Percentiles rank a stretch among this genome's conserved stretches.
Conservation (phyloP, 2,113 vertebrate genomes). For the Hippocampus comes region DNA sequence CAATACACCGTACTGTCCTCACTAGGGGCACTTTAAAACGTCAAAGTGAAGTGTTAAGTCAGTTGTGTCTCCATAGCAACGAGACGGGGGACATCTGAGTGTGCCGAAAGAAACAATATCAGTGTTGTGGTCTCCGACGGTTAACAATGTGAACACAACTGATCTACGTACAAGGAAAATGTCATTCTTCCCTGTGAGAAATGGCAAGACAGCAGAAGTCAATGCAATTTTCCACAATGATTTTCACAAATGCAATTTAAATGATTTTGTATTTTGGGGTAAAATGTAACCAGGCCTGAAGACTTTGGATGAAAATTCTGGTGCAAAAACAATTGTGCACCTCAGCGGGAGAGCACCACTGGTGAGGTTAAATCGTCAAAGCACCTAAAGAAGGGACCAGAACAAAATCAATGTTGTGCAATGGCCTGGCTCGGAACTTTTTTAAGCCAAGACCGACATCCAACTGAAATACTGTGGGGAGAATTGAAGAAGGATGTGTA, state of each 20-base stretch:
- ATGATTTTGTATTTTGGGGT: background rate
- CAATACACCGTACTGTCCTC: slow-evolving; percentile 17
- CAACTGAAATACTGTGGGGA: background rate
- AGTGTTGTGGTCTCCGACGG: slow-evolving; percentile 26
- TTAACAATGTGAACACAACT: background rate
- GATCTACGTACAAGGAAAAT: background rate
- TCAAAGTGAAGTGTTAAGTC: slow-evolving; percentile 64
- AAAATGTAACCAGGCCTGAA: background rate
- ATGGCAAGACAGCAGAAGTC: background rate
- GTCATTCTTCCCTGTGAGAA: background rate
- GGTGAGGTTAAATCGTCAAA: background rate
- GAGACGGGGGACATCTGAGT: slow-evolving; percentile 53
- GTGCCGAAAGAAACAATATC: slow-evolving; percentile 46
- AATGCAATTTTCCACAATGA: background rate
- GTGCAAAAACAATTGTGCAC: background rate
- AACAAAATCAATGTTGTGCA: background rate
- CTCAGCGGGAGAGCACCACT: background rate
- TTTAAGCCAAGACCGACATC: background rate
- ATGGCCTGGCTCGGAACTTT: background rate
- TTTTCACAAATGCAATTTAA: background rate
- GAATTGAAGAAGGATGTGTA: background rate
- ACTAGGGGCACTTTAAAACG: slow-evolving; percentile 38
- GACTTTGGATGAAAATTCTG: background rate
- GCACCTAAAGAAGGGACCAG: background rate
- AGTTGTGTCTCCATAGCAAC: slow-evolving; percentile 72